phyloP scores from a whole-genome alignment of 2,113 vertebrate genomes.

The Nerophis lumbriciformis region DNA sequence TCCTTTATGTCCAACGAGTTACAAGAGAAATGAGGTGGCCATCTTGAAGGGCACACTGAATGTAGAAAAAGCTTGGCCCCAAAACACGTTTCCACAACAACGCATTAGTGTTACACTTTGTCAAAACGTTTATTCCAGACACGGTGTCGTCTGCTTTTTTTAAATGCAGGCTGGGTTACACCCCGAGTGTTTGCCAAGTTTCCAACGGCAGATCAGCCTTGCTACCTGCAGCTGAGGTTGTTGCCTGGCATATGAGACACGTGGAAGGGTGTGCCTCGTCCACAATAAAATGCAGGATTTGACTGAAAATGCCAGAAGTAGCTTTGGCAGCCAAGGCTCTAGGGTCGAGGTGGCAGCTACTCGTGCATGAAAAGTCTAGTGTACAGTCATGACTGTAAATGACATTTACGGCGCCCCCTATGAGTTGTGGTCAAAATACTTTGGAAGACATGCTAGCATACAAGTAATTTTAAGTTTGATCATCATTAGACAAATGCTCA shows the following conservation, averaged over 20 bases:
- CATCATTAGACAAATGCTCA: too few relatives aligned
- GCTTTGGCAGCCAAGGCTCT: slow-evolving; percentile 39
- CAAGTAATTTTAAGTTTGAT: too few relatives aligned
- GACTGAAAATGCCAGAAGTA: slow-evolving; percentile 52
- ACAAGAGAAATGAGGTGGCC: background rate
- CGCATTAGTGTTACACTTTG: slow-evolving; percentile 8
- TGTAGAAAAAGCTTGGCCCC: background rate
- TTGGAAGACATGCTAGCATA: too few relatives aligned
- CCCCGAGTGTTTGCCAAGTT: slow-evolving; percentile 46
- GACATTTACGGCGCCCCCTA: too few relatives aligned
- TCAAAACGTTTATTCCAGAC: slow-evolving; percentile 19
- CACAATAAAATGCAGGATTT: slow-evolving; percentile 57
- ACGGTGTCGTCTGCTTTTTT: slow-evolving; percentile 3
- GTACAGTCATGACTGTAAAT: too few relatives aligned
- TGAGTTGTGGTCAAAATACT: too few relatives aligned
- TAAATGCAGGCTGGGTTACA: slow-evolving; percentile 15
- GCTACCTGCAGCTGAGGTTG: slow-evolving; percentile 3
- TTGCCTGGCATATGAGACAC: slow-evolving; percentile 34
- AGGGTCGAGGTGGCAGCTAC: slow-evolving; percentile 40
- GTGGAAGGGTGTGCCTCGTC: slow-evolving; percentile 43
- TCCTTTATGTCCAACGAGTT: slow-evolving; percentile 12
- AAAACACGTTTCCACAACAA: slow-evolving; percentile 26
- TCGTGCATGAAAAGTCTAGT: too few relatives aligned
- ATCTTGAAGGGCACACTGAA: background rate
- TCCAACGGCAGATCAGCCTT: slow-evolving; percentile 47